Conservation (phyloP, 1,140 invertebrate species). For the Aphis gossypii region DNA sequence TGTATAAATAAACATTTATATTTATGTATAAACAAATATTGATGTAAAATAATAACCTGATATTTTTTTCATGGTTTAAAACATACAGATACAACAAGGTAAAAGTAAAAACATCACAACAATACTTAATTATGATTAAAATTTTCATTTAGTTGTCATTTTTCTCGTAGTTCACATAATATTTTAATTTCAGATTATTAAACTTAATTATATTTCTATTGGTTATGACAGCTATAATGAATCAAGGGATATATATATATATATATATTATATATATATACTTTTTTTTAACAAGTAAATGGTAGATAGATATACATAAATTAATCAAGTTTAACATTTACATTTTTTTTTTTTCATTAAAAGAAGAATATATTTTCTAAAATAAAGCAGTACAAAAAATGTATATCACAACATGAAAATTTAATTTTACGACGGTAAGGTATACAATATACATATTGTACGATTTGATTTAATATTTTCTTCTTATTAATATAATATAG, state of each 20-base stretch:
- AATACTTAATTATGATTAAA: not conserved
- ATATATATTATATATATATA: not conserved
- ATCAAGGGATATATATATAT: not conserved
- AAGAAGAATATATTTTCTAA: not conserved
- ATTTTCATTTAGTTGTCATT: not conserved
- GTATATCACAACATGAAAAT: not conserved
- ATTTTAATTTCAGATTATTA: not conserved
- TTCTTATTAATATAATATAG: not conserved
- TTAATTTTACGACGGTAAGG: not conserved
- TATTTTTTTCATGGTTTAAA: not conserved
- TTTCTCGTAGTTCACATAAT: not conserved
- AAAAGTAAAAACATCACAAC: not conserved
- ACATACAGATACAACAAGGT: not conserved
- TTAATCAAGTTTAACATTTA: slow-evolving; percentile 13
- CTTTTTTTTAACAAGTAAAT: not conserved
- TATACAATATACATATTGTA: not conserved
- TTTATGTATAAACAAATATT: not conserved
- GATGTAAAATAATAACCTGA: not conserved
- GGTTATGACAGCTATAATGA: not conserved
- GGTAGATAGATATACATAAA: not conserved
- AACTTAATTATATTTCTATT: not conserved
- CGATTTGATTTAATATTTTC: not conserved
- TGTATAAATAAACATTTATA: not conserved
- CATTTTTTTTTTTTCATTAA: not conserved
- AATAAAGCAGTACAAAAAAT: not conserved